phyloP scores from a whole-genome alignment of 2,888 invertebrate species.

The Drosophila anomalata region DNA sequence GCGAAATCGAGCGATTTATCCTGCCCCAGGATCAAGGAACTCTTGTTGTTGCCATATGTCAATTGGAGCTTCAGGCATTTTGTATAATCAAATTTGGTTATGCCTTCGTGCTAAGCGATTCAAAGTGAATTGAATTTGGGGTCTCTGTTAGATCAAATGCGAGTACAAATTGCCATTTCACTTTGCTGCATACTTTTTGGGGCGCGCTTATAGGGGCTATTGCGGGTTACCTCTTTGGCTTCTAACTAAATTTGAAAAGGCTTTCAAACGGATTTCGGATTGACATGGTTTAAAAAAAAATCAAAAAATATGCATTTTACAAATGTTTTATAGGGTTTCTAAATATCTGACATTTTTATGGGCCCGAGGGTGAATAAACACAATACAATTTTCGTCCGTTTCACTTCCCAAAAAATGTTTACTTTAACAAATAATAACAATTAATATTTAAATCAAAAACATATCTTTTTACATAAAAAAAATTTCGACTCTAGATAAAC shows the following conservation, averaged over 20 bases:
- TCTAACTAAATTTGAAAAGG: background rate
- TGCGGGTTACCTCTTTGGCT: background rate
- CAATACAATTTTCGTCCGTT: too few relatives aligned
- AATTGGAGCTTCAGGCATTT: constrained; percentile 55
- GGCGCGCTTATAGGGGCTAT: constrained; percentile 10
- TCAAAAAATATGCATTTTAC: background rate
- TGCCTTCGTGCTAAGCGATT: constrained; percentile 29
- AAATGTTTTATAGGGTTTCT: background rate
- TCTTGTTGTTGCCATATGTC: constrained; percentile 37
- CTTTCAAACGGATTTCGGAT: background rate
- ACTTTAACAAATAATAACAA: too few relatives aligned
- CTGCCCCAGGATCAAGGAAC: constrained; percentile 7
- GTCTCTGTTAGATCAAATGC: constrained; percentile 46
- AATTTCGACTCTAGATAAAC: too few relatives aligned
- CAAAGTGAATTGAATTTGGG: constrained; percentile 50
- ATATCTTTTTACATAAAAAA: too few relatives aligned
- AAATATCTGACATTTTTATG: background rate
- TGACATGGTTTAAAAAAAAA: background rate
- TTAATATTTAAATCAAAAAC: too few relatives aligned
- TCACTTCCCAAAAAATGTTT: too few relatives aligned
- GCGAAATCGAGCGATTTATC: constrained; percentile 27
- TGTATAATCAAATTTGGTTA: constrained; percentile 63
- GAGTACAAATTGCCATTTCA: constrained; percentile 19
- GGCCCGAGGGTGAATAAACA: too few relatives aligned
- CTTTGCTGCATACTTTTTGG: constrained; percentile 57